Base-by-base conservation (phyloP, 2,888 invertebrate genomes). In the Augiades crinisus region DNA sequence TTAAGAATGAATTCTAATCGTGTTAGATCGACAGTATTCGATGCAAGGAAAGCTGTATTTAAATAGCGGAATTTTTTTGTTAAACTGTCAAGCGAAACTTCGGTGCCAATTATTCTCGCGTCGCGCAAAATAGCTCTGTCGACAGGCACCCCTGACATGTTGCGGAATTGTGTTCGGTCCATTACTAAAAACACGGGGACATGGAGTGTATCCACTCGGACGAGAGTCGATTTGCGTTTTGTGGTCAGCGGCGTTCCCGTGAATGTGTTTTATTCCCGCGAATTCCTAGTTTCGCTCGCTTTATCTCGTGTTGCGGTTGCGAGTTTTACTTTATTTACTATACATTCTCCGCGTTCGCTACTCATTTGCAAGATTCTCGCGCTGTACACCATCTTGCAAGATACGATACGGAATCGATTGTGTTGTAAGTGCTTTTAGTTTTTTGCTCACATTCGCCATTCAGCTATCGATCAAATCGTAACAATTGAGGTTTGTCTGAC, bases 211-310 rank as follows among this genome's bases (percentile, higher is more conserved):
- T 44, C 55, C 41, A 55, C 54, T 47, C 40, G 53, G 46, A 51
- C 47, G 47, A 40, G 54, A 57, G 50, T 58, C 63, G 55, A 61
- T 62, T 64, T 61, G 46, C 53, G 46, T 57, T 63, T 60, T 64
- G 68, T 53, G 63, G 64, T 64, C 31, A 53, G 55, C 19, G 17
- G 21, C 36, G 37, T 21, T 55, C 47, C 40, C 59, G 56, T 56
- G 51, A 56, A 36, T 61, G 55, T 50, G 45, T 51, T 51, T 51
- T 51, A 44, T 51, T 51, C 40, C 44, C 50, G 43, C 50, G 44
- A 36, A 51, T 36, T 44, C 21, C 50, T 51, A 51, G 44, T 51
- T 51, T 44, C 37, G 13, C 31, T 22, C 44, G 36, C 14, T 51
- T 37, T 44, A 51, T 44, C n/a, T 43, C 31, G 17, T 21, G 44